Base-by-base conservation (phyloP, 2,113 vertebrate species). In the Amblyornis subalaris region DNA sequence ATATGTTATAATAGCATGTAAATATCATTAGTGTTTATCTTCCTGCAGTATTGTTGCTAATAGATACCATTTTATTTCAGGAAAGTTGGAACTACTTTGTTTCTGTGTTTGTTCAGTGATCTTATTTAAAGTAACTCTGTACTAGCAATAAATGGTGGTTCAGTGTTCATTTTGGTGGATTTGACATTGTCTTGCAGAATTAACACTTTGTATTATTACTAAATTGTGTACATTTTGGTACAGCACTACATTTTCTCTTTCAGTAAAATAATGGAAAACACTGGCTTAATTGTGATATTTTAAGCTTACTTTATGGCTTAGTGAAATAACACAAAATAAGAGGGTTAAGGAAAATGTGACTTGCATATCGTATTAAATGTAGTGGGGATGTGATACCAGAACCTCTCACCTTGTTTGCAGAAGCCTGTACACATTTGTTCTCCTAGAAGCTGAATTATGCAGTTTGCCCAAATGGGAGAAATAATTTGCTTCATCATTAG, bases 221-320 rank as follows among this genome's bases (percentile, higher is more conserved):
- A 92, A 97, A 96, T 89, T 96, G 96, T 97, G 94, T 98, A 97
- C 96, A 94, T 97, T 97, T 98, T 97, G 96, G 97, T 97, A 97
- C 71, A 96, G 67, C 94, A 93, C 40, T 84, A 95, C 92, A 96
- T 97, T 96, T 96, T 38, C 94, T 95, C 94, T 96, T 97, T 87
- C 90, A 97, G 36, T 98, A 98, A 98, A 96, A 96, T 95, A 93
- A 95, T 97, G 88, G 36, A 94, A 96, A 97, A 93, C 48, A 12
- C 57, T 67, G 79, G 65, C 74, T 73, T 84, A 85, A 45, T 54
- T 77, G 88, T 96, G 89, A 48, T 90, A 66, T 33, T 91, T 66
- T 69, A 79, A 95, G 64, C 77, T 64, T 92, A 87, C 88, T 54
- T 65, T 28, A 45, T 60, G 50, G 62, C 42, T 20, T 86, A 22